phyloP scores from a whole-genome alignment of 2,797 vertebrate genomes.

The Hydrocynus forskahlii region DNA sequence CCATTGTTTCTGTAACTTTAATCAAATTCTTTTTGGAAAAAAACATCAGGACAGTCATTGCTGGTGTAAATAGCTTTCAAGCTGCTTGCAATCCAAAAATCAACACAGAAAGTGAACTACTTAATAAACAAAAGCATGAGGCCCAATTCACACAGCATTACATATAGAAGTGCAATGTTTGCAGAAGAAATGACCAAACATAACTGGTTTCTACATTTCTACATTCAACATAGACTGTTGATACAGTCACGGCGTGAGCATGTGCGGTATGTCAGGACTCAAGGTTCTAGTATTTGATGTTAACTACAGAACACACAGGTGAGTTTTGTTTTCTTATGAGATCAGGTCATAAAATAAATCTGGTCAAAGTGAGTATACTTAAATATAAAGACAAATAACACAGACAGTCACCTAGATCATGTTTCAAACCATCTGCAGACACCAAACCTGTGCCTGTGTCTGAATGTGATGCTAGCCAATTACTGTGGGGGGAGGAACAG shows the following conservation, averaged over 20 bases:
- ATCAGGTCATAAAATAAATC: too few species aligned
- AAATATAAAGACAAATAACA: neutral
- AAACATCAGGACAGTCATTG: neutral
- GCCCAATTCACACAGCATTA: neutral
- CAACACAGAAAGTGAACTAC: constrained; percentile 19
- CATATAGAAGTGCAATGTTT: neutral
- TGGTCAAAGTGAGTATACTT: neutral
- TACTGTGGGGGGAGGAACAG: neutral
- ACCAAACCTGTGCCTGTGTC: neutral
- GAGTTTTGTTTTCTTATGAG: neutral
- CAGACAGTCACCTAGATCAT: neutral
- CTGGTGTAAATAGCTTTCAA: constrained; percentile 15
- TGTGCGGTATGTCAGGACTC: neutral
- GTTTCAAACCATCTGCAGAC: neutral
- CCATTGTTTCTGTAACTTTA: neutral
- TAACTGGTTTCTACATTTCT: neutral
- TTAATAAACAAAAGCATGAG: neutral
- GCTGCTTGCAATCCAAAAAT: constrained; percentile 1
- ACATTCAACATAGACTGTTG: constrained; percentile 29
- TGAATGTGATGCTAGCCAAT: neutral
- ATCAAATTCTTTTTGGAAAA: neutral
- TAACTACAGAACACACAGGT: neutral
- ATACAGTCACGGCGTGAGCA: neutral
- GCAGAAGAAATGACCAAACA: neutral
- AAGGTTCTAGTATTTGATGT: neutral